These are phyloP conservation scores for Epirrita christyi DNA, from an alignment of 2,888 invertebrate species.

Conservation along the genomic window DNA sequence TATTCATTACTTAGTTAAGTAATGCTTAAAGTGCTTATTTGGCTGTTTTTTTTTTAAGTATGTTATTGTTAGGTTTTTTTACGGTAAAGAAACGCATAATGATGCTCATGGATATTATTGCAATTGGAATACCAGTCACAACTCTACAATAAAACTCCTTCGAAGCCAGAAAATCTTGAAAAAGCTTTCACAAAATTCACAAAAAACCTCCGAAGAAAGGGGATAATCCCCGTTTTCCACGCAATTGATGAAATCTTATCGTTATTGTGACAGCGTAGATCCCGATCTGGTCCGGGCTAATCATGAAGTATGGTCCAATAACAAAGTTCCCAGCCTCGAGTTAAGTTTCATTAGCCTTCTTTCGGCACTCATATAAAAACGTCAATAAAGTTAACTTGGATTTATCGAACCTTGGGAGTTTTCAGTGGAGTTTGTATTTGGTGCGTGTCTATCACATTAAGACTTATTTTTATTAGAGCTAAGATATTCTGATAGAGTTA, in stretches of 20 bases:
- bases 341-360: constrained; percentile 55
- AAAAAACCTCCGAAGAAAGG: constrained; percentile 23
- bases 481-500: no score
- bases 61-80: no score
- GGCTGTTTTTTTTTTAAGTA: no score
- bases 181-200: constrained; percentile 18
- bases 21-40: no score
- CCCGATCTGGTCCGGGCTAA: constrained; percentile 47
- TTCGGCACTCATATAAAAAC: constrained; percentile 53
- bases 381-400: constrained; percentile 56
- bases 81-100: no score
- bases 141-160: constrained; percentile 7
- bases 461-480: background rate
- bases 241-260: constrained; percentile 61
- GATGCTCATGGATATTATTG: background rate
- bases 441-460: constrained; percentile 11
- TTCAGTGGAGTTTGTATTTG: constrained; percentile 37
- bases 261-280: constrained; percentile 57
- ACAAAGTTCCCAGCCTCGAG: constrained; percentile 51
- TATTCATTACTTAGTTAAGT: no score
- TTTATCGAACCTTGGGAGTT: constrained; percentile 45
- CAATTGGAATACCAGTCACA: background rate
- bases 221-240: constrained; percentile 32
- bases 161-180: constrained; percentile 15
- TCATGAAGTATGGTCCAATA: constrained; percentile 59